Evolutionary conservation across 2,888 invertebrate genomes (phyloP), one percentile per base, ranked within the genome.

Genomic region (Eustalomyia histrio): DNA sequence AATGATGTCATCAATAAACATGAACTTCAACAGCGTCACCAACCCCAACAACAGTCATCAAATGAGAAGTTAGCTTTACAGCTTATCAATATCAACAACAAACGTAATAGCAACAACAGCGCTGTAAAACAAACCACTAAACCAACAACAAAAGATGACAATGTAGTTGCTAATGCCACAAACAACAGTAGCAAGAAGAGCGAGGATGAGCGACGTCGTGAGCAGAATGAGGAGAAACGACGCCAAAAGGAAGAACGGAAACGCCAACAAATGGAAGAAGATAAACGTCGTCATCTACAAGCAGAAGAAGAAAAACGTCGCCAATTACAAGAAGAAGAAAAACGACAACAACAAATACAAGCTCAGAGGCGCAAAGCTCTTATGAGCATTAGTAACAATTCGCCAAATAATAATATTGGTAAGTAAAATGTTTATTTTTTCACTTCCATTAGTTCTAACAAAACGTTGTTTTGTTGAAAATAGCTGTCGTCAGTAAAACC

Each of bases 311-410:
- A 91, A 57, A 88, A 87, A 68, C 86, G 86, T n/a, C 87, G 89
- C 0, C 89, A 89, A 82, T 83, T 85, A 8, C 84, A 85, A 0
- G 90, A 90, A 50, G 91, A 91, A 78, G 89, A 87, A 50, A 89
- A 90, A 52, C 87, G 90, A 0, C 89, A 88, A n/a, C 88, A 88
- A 50, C 89, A 90, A 79, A 90, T 90, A 33, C 89, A 90, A 79
- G 87, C 87, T 1, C 90, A 90, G 72, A 88, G 90, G 3, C 88
- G 90, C 0, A 89, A 90, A 52, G 88, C 88, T 5, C 82, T 90
- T 52, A 60, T 88, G 29, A 86, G 85, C 7, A 86, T 80, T 16
- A 60, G 17, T 17, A 76, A 35, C 72, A 75, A 55, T 55, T 33
- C 52, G 4, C 16, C 76, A 0, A 79, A 76, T 21, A 69, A 61